Evolutionary conservation across 2,888 invertebrate species (phyloP).

Genomic region (Dione juno): DNA sequence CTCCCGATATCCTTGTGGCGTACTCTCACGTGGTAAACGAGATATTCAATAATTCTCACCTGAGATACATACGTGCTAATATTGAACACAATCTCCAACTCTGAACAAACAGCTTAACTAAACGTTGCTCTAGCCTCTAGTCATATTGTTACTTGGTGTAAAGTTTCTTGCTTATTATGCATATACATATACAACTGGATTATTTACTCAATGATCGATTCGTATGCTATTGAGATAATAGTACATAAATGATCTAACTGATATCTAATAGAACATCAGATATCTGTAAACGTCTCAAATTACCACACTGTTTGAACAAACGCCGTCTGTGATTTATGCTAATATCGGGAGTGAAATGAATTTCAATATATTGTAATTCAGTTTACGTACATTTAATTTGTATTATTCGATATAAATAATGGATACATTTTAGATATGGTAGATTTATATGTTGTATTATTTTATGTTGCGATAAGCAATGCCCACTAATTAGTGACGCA

Average conservation of each 20-base stretch:
- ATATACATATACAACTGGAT: too few relatives aligned
- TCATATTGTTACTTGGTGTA: background rate
- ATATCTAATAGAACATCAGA: conserved; percentile 20
- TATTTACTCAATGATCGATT: background rate
- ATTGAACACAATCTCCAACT: conserved; percentile 56
- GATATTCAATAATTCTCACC: conserved; percentile 65
- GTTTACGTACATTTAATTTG: conserved; percentile 34
- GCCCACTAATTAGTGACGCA: too few relatives aligned
- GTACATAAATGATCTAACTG: conserved; percentile 14
- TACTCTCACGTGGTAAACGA: conserved; percentile 55
- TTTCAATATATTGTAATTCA: conserved; percentile 31
- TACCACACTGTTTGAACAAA: conserved; percentile 28
- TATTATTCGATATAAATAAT: conserved; percentile 16
- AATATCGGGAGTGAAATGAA: conserved; percentile 30
- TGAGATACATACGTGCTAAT: conserved; percentile 52
- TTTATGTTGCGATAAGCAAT: conserved; percentile 11
- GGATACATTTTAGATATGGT: conserved; percentile 7
- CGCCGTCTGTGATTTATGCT: conserved; percentile 31
- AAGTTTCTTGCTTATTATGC: background rate
- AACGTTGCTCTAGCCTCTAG: conserved; percentile 48
- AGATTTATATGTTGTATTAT: conserved; percentile 16
- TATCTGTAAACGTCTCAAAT: conserved; percentile 22
- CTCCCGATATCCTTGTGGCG: conserved; percentile 53
- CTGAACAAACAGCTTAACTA: conserved; percentile 68
- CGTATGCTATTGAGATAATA: conserved; percentile 4